Evolutionary conservation across 2,797 vertebrate species (phyloP), one percentile per base, ranked within the genome.

Genomic region (Myotis vivesi): DNA sequence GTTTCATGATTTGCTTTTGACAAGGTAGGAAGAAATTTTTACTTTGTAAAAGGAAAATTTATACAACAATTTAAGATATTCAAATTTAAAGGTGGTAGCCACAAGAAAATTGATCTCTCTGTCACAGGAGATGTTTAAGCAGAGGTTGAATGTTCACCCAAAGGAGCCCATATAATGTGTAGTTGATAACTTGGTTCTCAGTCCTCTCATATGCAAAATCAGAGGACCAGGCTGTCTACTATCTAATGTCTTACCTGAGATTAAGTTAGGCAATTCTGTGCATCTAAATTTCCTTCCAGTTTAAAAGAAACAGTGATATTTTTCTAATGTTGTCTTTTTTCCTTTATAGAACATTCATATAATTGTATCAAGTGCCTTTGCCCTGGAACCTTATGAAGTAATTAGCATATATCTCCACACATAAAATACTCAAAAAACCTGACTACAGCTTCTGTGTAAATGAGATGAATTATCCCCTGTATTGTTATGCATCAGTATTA

Each of bases 1-100:
- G 8, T 53, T 89, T 90, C 46, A 46, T 87, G 17, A 85, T 85
- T 95, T 85, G 36, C 30, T 89, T 95, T 62, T 95, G n/a, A 94
- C 8, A 77, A 71, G 23, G 36, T 76, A 87, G 20, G 2, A 89
- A 83, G 13, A 69, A 64, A 66, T 38, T 75, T 57, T 68, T 57
- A 84, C n/a, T 93, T 59, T 28, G 15, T 66, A 44, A 73, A 86
- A 69, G 30, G 36, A 72, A 76, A 92, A 41, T 51, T 77, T 87
- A 20, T 80, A 12, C 64, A 22, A 36, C 23, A 86, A n/a, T 62
- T 90, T 87, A 91, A 91, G 33, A 46, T 28, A 81, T 46, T 62
- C 66, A 88, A 88, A 30, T 73, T 23, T 7, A 75, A 33, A 15
- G 3, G 51, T 15, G 8, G 19, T 11, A 38, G 3, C 49, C 22